Conservation (phyloP, 1,140 invertebrate genomes). For the Sarcophaga peregrina region DNA sequence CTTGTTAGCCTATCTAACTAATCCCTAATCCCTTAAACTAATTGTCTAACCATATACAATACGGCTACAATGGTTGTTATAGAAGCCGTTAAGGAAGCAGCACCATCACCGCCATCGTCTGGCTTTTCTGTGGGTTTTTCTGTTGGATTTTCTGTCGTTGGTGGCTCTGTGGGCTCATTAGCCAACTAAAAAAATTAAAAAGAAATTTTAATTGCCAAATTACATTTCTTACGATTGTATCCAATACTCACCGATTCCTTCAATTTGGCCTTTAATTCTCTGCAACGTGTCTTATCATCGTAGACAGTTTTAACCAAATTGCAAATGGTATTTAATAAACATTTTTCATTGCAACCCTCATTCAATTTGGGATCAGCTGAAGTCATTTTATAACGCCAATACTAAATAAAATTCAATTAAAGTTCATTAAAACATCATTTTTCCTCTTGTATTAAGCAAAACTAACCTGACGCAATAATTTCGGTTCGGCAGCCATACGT, state of each 20-base stretch:
- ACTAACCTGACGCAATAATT: slow-evolving; percentile 55
- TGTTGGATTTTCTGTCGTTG: slow-evolving; percentile 4
- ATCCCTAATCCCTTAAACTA: slow-evolving; percentile 27
- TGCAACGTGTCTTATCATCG: slow-evolving; percentile 69
- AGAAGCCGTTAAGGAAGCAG: slow-evolving; percentile 49
- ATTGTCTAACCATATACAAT: slow-evolving; percentile 42
- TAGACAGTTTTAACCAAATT: slow-evolving; percentile 70
- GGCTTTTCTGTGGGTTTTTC: background rate
- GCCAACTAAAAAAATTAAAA: slow-evolving; percentile 51
- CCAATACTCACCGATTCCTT: slow-evolving; percentile 52
- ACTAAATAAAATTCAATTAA: slow-evolving; percentile 51
- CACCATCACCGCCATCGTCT: slow-evolving; percentile 48
- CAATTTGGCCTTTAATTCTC: slow-evolving; percentile 65
- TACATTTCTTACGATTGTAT: background rate
- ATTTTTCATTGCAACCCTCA: slow-evolving; percentile 69
- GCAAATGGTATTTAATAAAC: slow-evolving; percentile 72
- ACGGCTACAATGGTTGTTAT: slow-evolving; percentile 51
- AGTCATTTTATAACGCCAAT: slow-evolving; percentile 70
- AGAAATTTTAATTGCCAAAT: background rate
- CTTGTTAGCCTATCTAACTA: background rate
- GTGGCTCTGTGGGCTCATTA: slow-evolving; percentile 44
- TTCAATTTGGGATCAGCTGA: slow-evolving; percentile 70
- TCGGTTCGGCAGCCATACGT: slow-evolving; percentile 65
- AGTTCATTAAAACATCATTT: background rate
- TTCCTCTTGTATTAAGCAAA: background rate